Evolutionary conservation across 2,797 vertebrate genomes (phyloP), one percentile per base, ranked within the genome.

Genomic region (Thunnus albacares): DNA sequence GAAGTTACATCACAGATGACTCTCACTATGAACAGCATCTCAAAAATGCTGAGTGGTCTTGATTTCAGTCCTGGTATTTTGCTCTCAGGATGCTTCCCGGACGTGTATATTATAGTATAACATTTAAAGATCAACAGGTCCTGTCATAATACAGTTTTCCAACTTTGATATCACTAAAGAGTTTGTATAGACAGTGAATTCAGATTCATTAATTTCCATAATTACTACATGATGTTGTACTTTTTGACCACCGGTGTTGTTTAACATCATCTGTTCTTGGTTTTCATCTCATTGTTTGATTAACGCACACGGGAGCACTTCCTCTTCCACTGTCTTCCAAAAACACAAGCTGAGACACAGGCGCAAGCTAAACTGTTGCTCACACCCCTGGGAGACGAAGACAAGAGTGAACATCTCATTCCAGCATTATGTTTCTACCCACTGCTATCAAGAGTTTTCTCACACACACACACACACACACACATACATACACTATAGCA

Each of bases 381-480:
- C 74, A 2, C 75, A 22, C 83, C 26, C 80, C 33, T 26, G 63
- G 72, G 80, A 86, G 49, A 61, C 73, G 7, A 67, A 87, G 83
- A 87, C 76, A 28, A 80, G 70, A 77, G 79, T 14, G 68, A 87
- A 86, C 83, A 74, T 89, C 80, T 89, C 72, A 57, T 78, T 70
- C 52, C n/a, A 15, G 51, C 75, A 1, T 84, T 55, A 53, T 64
- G 77, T 71, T 82, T 75, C 59, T 62, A 41, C 79, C 68, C 59
- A 1, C 67, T 6, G 61, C 70, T 38, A 71, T 81, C 62, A 38
- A 57, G 80, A 81, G 67, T 86, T 85, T 84, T 71, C 73, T 56
- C 80, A 33, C 74, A 63, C 85, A 72, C 26, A 51, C 22, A 17
- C 28, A 30, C 28, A 30, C 28, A 30, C 28, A 30, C 28, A 30